Conservation (phyloP, 2,888 invertebrate species). For the Brenthis hecate region DNA sequence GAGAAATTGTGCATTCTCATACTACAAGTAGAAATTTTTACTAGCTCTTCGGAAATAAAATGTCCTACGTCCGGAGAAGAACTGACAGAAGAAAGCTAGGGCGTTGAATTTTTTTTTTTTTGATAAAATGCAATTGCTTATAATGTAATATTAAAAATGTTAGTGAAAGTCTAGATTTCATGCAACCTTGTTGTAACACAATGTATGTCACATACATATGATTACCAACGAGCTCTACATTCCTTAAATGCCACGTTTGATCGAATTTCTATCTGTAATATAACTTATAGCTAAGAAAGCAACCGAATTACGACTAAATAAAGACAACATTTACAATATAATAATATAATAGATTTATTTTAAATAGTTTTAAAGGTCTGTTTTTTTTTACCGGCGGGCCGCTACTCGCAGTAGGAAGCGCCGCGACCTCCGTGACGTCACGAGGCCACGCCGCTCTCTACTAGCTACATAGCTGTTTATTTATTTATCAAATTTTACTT, state of each 20-base stretch:
- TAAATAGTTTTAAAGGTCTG: slow-evolving; percentile 24
- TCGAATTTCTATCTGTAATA: background rate
- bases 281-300: background rate
- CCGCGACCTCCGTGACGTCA: slow-evolving; percentile 71
- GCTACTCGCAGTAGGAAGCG: slow-evolving; percentile 57
- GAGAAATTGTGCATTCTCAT: no score
- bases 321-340: background rate
- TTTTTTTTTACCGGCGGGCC: slow-evolving; percentile 34
- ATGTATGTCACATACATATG: slow-evolving; percentile 15
- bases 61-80: no score
- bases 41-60: no score
- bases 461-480: slow-evolving; percentile 38
- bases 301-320: background rate
- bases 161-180: slow-evolving; percentile 4
- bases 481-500: slow-evolving; percentile 34
- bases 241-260: slow-evolving; percentile 3
- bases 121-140: no score
- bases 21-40: no score
- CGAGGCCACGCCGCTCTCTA: slow-evolving; percentile 64
- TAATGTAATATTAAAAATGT: background rate
- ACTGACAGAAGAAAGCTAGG: no score
- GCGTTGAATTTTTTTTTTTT: no score
- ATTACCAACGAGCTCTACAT: slow-evolving; percentile 1
- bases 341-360: slow-evolving; percentile 11
- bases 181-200: slow-evolving; percentile 15